A percentile compares a stretch with the other conserved stretches of the same genome.
These are phyloP conservation scores for Rhodeus uyekii DNA, from an alignment of 2,797 vertebrate species.

Conservation along the genomic window DNA sequence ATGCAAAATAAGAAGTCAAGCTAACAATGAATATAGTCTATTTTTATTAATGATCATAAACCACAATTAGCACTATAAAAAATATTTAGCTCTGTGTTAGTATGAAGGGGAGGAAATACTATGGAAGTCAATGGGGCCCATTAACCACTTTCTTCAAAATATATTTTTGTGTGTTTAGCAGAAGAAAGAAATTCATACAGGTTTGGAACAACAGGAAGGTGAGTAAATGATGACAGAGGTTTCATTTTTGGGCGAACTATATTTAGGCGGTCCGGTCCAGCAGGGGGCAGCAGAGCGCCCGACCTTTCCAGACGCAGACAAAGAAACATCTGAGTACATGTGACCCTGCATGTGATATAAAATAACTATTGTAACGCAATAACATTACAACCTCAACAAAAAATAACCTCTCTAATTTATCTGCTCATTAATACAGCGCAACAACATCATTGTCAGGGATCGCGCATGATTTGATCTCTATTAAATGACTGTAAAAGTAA, in stretches of 20 bases:
- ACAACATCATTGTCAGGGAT: neutral
- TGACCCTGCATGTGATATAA: neutral
- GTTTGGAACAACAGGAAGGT: neutral
- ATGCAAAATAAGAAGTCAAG: neutral
- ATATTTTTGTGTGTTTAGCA: too few species aligned
- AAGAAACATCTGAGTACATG: conserved; percentile 7
- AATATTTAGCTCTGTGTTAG: neutral
- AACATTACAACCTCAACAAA: too few species aligned
- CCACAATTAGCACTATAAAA: neutral
- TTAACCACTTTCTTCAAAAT: neutral
- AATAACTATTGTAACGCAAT: neutral
- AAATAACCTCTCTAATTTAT: neutral
- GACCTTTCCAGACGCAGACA: neutral
- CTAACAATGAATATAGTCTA: neutral
- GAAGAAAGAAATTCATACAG: neutral
- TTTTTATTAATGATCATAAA: neutral
- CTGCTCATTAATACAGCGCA: neutral
- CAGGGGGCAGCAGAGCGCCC: neutral
- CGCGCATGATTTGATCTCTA: neutral
- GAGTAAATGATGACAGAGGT: neutral
- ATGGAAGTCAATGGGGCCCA: neutral
- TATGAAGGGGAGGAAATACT: too few species aligned
- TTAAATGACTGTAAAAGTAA: neutral
- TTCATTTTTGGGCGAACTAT: neutral
- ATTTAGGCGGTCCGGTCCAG: neutral